These are phyloP conservation scores for Pachliopta kotzebuea DNA, from an alignment of 2,888 invertebrate species.

Conservation along the genomic window DNA sequence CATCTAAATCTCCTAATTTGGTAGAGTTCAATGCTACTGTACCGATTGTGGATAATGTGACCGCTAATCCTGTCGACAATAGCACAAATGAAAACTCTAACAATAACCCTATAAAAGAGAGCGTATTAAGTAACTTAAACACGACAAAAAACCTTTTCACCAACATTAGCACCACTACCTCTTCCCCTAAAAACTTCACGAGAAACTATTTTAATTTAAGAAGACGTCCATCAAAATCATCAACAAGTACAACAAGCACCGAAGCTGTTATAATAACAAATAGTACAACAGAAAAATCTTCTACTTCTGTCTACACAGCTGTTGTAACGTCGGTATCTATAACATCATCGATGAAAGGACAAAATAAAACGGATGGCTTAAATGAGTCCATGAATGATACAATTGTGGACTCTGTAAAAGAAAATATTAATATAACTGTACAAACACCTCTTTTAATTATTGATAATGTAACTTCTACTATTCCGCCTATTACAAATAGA, in stretches of 20 bases:
- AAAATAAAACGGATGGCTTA: conserved; percentile 63
- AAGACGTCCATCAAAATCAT: conserved; percentile 59
- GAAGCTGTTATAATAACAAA: conserved; percentile 41
- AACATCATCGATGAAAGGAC: conserved; percentile 74
- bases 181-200: conserved; percentile 58
- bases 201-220: conserved; percentile 63
- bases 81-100: conserved; percentile 40
- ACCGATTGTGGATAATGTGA: conserved; percentile 48
- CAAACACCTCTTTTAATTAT: conserved; percentile 44
- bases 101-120: conserved; percentile 37
- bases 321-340: conserved; percentile 77
- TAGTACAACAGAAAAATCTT: conserved; percentile 66
- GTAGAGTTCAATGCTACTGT: conserved; percentile 60
- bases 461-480: conserved; percentile 47
- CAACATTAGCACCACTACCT: conserved; percentile 41
- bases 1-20: conserved; percentile 53
- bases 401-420: conserved; percentile 37
- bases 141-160: conserved; percentile 42
- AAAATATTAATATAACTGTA: conserved; percentile 43
- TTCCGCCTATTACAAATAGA: conserved; percentile 40
- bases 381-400: conserved; percentile 55
- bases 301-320: conserved; percentile 75
- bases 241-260: conserved; percentile 59
- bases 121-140: conserved; percentile 38
- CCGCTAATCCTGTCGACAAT: conserved; percentile 46